Percentiles rank a stretch among this genome's conserved stretches.
These are phyloP conservation scores for Emydocephalus ijimae DNA, from an alignment of 2,113 vertebrate species.

Conservation along the genomic window DNA sequence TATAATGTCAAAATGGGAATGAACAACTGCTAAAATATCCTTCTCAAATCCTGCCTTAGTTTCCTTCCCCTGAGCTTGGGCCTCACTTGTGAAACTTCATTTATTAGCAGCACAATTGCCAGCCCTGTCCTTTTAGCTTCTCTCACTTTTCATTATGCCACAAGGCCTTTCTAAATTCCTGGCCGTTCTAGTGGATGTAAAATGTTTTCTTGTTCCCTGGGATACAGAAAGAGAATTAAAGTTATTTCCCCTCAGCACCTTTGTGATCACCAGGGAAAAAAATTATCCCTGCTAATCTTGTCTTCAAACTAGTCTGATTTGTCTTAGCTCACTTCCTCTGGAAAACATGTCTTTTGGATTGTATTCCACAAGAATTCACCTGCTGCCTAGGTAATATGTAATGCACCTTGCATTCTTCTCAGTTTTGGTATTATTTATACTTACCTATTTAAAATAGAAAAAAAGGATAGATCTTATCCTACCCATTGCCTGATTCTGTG, in stretches of 20 bases:
- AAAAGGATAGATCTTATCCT: background rate
- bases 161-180: constrained; percentile 4
- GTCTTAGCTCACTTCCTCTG: constrained; percentile 4
- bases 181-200: background rate
- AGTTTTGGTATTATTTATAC: background rate
- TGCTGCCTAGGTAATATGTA: background rate
- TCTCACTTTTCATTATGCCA: constrained; percentile 5
- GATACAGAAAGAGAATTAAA: constrained; percentile 37
- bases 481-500: background rate
- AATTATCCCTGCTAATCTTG: background rate
- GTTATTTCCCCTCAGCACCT: constrained; percentile 10
- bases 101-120: constrained; percentile 27
- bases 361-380: background rate
- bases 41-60: constrained; percentile 25
- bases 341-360: background rate
- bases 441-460: background rate
- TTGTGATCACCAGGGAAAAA: constrained; percentile 28
- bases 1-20: constrained; percentile 1
- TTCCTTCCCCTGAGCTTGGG: constrained; percentile 40
- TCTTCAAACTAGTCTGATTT: constrained; percentile 11
- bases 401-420: background rate
- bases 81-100: constrained; percentile 26
- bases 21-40: background rate
- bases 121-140: constrained; percentile 22
- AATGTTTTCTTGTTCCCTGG: constrained; percentile 21